A percentile compares a stretch with the other conserved stretches of the same genome.
Conservation (phyloP, 2,797 vertebrate species). For the Diplodus puntazzo region DNA sequence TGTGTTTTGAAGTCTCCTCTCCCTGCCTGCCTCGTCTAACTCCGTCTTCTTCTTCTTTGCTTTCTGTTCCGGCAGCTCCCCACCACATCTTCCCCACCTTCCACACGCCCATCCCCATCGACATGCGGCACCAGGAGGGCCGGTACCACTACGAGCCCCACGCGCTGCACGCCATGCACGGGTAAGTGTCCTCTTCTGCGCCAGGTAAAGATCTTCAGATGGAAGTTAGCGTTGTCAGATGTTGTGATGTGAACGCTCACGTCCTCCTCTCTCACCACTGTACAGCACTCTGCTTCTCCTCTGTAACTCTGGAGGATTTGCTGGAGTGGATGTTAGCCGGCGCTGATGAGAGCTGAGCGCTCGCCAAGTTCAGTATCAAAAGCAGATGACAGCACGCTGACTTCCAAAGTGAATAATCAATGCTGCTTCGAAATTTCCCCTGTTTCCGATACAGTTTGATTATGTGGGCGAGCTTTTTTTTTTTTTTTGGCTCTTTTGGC, state of each 20-base stretch:
- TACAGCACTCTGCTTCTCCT: conserved; percentile 11
- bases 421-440: conserved; percentile 43
- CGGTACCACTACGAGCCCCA: conserved; percentile 96
- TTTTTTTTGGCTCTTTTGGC: conserved; percentile 24
- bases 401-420: conserved; percentile 65
- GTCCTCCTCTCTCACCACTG: conserved; percentile 20
- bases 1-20: conserved; percentile 59
- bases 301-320: conserved; percentile 13
- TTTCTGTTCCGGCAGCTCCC: conserved; percentile 84
- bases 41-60: conserved; percentile 38
- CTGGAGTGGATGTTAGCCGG: conserved; percentile 14
- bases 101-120: conserved; percentile 95
- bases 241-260: conserved; percentile 6
- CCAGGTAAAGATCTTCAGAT: background rate
- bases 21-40: conserved; percentile 20
- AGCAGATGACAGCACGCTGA: conserved; percentile 59
- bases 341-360: conserved; percentile 57
- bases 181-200: conserved; percentile 85
- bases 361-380: conserved; percentile 61
- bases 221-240: conserved; percentile 14
- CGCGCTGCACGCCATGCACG: conserved; percentile 90
- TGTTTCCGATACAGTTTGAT: conserved; percentile 48
- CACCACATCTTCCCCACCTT: conserved; percentile 94
- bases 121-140: conserved; percentile 96
- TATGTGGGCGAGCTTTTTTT: conserved; percentile 33